A percentile compares a stretch with the other conserved stretches of the same genome.
These are phyloP conservation scores for Rhabditophanes sp. DNA, from an alignment of 2,888 invertebrate genomes.

Conservation along the genomic window DNA sequence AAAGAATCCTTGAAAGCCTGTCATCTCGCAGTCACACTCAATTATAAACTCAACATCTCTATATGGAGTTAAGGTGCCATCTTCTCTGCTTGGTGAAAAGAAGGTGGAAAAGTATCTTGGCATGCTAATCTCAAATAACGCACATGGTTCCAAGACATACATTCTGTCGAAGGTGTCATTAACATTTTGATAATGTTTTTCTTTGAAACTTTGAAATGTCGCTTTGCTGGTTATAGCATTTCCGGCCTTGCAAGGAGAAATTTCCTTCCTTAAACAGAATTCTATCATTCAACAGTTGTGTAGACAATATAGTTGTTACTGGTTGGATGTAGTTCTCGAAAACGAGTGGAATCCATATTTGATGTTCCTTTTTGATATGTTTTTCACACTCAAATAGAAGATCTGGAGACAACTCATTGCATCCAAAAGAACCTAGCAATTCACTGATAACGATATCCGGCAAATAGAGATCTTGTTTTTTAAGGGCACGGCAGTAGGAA, in stretches of 20 bases:
- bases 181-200: too few species aligned
- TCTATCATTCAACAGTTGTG: too few species aligned
- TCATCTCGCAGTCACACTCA: conserved; percentile 13
- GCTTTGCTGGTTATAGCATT: too few species aligned
- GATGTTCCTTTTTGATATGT: conserved; percentile 44
- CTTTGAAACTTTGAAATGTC: too few species aligned
- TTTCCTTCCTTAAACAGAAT: too few species aligned
- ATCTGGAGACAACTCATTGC: conserved; percentile 95
- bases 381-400: conserved; percentile 47
- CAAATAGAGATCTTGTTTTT: conserved; percentile 51
- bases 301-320: too few species aligned
- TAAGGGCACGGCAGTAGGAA: conserved; percentile 18
- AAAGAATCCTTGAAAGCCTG: conserved; percentile 86
- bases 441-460: conserved; percentile 76
- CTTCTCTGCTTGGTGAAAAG: conserved; percentile 64
- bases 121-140: conserved; percentile 55
- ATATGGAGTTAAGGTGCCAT: conserved; percentile 5
- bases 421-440: conserved; percentile 86
- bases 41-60: conserved; percentile 6
- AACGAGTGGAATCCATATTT: conserved; percentile 34
- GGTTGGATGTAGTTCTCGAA: too few species aligned
- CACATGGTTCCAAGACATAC: conserved; percentile 79
- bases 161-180: conserved; percentile 55
- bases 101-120: conserved; percentile 69
- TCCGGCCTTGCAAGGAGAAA: too few species aligned